Percentiles rank a stretch among this genome's conserved stretches.
These are phyloP conservation scores for Steromphala cineraria DNA, from an alignment of 2,888 invertebrate species.

Conservation along the genomic window DNA sequence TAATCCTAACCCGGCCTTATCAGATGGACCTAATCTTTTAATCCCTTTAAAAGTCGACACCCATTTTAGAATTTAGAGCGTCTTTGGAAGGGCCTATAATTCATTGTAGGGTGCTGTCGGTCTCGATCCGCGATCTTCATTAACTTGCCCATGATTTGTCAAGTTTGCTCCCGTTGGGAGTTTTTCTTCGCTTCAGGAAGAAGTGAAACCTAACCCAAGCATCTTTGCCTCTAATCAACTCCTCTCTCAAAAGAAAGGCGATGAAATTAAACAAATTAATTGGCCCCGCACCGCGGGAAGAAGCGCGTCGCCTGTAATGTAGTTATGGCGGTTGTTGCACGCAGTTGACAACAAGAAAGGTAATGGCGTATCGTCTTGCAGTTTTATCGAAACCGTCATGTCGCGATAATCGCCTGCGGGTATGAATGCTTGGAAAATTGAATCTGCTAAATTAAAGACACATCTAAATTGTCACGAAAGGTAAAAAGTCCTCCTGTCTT, in stretches of 20 bases:
- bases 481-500: too few species aligned
- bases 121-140: conserved; percentile 6
- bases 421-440: background rate
- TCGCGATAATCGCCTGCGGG: conserved; percentile 3
- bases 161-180: background rate
- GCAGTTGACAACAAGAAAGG: background rate
- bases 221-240: conserved; percentile 12
- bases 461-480: background rate
- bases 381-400: background rate
- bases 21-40: conserved; percentile 15
- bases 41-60: conserved; percentile 14
- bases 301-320: conserved; percentile 4
- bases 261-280: conserved; percentile 26
- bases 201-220: conserved; percentile 5
- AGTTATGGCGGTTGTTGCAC: conserved; percentile 15
- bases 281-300: conserved; percentile 16
- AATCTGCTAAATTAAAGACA: background rate
- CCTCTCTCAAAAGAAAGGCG: background rate
- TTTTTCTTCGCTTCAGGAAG: background rate
- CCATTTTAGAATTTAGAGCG: background rate
- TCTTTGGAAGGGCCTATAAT: background rate
- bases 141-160: background rate
- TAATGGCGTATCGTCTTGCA: conserved; percentile 14
- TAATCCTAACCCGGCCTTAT: too few species aligned
- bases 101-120: background rate